Percentiles rank a stretch among this genome's conserved stretches.
These are phyloP conservation scores for Boleophthalmus pectinirostris DNA, from an alignment of 2,113 vertebrate genomes.

Conservation along the genomic window DNA sequence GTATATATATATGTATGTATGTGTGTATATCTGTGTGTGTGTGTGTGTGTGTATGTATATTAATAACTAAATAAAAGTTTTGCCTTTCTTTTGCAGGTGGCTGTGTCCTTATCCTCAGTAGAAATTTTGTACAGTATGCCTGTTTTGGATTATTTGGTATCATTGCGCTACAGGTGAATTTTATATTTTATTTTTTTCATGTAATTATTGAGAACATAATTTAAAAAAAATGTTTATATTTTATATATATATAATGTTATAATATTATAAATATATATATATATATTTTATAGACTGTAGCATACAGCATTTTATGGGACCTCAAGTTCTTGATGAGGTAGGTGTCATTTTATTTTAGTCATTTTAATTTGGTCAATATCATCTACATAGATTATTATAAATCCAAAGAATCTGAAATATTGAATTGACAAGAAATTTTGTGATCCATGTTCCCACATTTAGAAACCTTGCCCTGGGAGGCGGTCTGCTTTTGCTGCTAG, in stretches of 20 bases:
- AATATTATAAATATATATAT: no score
- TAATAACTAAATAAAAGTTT: no score
- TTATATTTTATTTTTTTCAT: background rate
- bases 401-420: background rate
- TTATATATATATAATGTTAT: no score
- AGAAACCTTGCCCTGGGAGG: slow-evolving; percentile 97
- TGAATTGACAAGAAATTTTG: background rate
- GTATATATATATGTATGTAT: no score
- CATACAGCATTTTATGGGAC: slow-evolving; percentile 99
- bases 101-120: slow-evolving; percentile 93
- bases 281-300: slow-evolving; percentile 84
- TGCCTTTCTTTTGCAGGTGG: slow-evolving; percentile 78
- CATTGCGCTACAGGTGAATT: slow-evolving; percentile 91
- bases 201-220: background rate
- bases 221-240: background rate
- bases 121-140: slow-evolving; percentile 97
- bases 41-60: no score
- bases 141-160: slow-evolving; percentile 97
- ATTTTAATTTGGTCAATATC: background rate
- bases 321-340: slow-evolving; percentile 98
- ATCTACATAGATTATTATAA: background rate
- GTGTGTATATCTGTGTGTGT: no score
- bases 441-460: background rate
- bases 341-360: slow-evolving; percentile 42
- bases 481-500: slow-evolving; percentile 90